Evolutionary conservation across 2,888 invertebrate species (phyloP).

Genomic region (Polietes domitor): DNA sequence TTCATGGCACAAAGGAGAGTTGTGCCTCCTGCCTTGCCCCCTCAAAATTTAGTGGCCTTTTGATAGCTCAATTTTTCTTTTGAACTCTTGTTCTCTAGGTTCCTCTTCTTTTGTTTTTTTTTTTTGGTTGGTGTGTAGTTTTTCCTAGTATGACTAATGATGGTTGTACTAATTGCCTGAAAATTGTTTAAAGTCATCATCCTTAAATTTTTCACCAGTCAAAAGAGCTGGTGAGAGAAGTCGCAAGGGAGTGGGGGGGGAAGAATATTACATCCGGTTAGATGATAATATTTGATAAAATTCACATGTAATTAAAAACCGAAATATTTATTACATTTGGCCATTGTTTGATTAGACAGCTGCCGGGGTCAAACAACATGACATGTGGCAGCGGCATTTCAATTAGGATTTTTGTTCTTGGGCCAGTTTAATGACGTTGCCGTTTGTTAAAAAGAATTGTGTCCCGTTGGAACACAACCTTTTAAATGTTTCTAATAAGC

Average conservation of each 20-base stretch:
- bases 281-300: background rate
- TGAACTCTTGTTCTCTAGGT: background rate
- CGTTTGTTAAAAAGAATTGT: no score
- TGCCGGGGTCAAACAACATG: no score
- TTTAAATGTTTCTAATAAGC: no score
- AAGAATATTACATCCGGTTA: conserved; percentile 53
- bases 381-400: no score
- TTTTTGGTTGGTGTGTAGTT: no score
- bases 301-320: no score
- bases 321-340: no score
- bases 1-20: conserved; percentile 37
- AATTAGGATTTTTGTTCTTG: no score
- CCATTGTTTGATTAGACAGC: no score
- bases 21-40: conserved; percentile 46
- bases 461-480: no score
- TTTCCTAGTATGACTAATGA: conserved; percentile 22
- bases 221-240: background rate
- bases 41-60: conserved; percentile 14
- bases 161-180: conserved; percentile 57
- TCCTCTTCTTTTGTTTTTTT: background rate
- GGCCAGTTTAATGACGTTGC: no score
- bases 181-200: conserved; percentile 58
- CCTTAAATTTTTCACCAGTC: conserved; percentile 16
- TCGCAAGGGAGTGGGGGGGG: background rate
- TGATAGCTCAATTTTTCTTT: conserved; percentile 59